These are phyloP conservation scores for Pegoplata infirma DNA, from an alignment of 2,888 invertebrate genomes.

Conservation along the genomic window DNA sequence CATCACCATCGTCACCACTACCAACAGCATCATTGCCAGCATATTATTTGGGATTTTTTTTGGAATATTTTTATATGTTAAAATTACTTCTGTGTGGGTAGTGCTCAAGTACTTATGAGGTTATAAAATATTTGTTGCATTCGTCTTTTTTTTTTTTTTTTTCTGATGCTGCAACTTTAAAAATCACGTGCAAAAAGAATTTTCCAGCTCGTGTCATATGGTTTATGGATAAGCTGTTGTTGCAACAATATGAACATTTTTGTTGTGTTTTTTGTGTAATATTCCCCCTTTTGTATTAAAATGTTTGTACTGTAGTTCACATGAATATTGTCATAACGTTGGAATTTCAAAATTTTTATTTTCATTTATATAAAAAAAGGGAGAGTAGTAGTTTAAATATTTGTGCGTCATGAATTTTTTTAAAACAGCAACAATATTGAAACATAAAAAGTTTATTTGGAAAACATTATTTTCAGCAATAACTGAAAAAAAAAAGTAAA, in stretches of 20 bases:
- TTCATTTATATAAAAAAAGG: no score
- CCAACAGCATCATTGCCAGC: neutral
- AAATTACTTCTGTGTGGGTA: neutral
- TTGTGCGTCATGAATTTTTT: no score
- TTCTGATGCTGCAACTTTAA: neutral
- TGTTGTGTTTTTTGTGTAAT: no score
- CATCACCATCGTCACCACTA: neutral
- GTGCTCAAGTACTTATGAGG: neutral
- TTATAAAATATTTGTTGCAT: neutral
- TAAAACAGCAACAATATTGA: no score
- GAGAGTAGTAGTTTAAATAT: no score
- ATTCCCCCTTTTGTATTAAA: neutral
- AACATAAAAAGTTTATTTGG: no score
- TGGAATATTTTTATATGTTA: neutral
- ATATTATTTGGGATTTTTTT: conserved; percentile 7
- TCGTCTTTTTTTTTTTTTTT: no score
- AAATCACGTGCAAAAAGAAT: conserved; percentile 44
- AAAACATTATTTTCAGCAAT: no score
- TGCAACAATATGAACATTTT: neutral
- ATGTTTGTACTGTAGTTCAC: neutral
- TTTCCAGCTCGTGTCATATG: conserved; percentile 38
- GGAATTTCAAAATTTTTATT: no score
- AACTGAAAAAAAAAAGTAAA: no score
- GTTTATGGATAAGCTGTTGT: conserved; percentile 25
- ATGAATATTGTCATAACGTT: no score